A percentile compares a stretch with the other conserved stretches of the same genome.
Evolutionary conservation across 2,888 invertebrate species (phyloP).

Genomic region (Diarsia brunnea): DNA sequence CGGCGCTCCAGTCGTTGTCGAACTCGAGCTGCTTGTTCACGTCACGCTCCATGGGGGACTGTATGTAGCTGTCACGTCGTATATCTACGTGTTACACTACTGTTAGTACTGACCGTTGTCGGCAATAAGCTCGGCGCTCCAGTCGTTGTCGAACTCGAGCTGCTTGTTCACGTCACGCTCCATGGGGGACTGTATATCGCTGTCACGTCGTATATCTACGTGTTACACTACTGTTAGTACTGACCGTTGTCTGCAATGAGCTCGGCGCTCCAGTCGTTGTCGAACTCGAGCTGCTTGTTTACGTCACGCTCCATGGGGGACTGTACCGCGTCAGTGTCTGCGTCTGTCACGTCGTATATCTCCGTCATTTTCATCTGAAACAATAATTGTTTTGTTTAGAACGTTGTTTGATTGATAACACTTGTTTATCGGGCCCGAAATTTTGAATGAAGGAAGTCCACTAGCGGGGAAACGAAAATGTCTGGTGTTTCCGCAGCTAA

Average conservation of each 20-base stretch:
- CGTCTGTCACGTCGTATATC: constrained; percentile 96
- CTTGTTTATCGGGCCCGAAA: neutral
- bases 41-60: constrained; percentile 91
- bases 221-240: constrained; percentile 34
- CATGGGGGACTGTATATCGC: constrained; percentile 86
- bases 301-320: constrained; percentile 91
- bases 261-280: constrained; percentile 92
- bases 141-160: constrained; percentile 92
- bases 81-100: neutral
- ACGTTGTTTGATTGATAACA: neutral
- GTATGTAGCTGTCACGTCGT: constrained; percentile 60
- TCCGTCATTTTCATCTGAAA: constrained; percentile 95
- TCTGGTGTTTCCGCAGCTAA: neutral
- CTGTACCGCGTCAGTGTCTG: constrained; percentile 92
- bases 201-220: constrained; percentile 26
- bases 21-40: constrained; percentile 92
- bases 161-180: constrained; percentile 92
- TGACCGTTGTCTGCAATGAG: constrained; percentile 79
- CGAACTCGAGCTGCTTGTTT: constrained; percentile 92
- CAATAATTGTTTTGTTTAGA: neutral
- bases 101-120: constrained; percentile 74
- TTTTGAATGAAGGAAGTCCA: neutral
- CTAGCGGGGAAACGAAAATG: neutral
- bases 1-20: constrained; percentile 92
- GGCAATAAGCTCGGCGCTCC: constrained; percentile 88